These are phyloP conservation scores for Stegodyphus mimosarum DNA, from an alignment of 1,140 invertebrate genomes.

Conservation along the genomic window DNA sequence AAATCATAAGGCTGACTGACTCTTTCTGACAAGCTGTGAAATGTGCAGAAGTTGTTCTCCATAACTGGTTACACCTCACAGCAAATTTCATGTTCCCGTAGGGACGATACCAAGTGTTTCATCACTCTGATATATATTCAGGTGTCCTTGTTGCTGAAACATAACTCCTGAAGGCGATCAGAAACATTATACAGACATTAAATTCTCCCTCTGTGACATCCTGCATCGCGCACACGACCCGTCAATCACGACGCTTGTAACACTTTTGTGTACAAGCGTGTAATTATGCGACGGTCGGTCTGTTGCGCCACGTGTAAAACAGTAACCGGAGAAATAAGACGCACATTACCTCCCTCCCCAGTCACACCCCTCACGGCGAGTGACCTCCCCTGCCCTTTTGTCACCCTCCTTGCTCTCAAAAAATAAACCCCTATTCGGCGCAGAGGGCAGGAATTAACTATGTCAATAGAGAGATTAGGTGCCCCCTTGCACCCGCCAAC, in stretches of 20 bases:
- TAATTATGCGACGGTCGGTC: slow-evolving; percentile 25
- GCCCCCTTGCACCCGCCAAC: slow-evolving; percentile 10
- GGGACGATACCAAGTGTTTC: not conserved
- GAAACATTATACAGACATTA: not conserved
- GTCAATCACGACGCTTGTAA: slow-evolving; percentile 45
- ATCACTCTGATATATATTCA: no score
- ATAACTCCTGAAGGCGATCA: not conserved
- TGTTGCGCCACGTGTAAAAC: slow-evolving; percentile 41
- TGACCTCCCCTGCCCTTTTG: not conserved
- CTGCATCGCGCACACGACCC: not conserved
- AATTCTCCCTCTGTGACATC: not conserved
- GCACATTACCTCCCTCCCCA: not conserved
- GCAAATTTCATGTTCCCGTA: not conserved
- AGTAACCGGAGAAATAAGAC: slow-evolving; percentile 46
- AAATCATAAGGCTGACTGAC: not conserved
- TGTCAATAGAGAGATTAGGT: slow-evolving; percentile 56
- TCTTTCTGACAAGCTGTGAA: not conserved
- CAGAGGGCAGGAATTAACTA: slow-evolving; percentile 55
- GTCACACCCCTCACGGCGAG: no score
- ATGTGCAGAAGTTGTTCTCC: not conserved
- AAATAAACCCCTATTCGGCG: slow-evolving; percentile 26
- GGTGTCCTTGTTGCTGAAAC: not conserved
- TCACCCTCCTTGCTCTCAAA: slow-evolving; percentile 33
- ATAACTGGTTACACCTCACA: not conserved
- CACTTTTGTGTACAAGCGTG: slow-evolving; percentile 23